These are phyloP conservation scores for Nasonovia ribisnigri DNA, from an alignment of 2,888 invertebrate genomes.

Conservation along the genomic window DNA sequence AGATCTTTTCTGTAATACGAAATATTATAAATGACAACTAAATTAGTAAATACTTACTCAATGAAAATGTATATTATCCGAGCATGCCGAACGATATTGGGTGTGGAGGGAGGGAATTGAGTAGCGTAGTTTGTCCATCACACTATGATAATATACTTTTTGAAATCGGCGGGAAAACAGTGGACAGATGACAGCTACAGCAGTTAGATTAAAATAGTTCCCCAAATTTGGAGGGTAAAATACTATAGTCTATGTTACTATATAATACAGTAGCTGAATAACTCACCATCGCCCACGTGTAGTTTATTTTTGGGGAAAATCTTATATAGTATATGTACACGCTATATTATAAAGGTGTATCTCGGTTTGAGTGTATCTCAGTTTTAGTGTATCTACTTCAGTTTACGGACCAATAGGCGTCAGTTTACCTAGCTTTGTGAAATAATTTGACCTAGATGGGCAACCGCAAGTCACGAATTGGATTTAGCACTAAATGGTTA, in stretches of 20 bases:
- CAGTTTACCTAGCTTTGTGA: too few species aligned
- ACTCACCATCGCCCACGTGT: too few species aligned
- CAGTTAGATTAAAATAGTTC: neutral
- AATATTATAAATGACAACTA: neutral
- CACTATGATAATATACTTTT: neutral
- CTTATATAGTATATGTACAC: too few species aligned
- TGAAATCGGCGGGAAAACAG: neutral
- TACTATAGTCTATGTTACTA: neutral
- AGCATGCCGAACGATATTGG: neutral
- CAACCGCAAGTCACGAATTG: too few species aligned
- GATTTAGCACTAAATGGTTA: too few species aligned
- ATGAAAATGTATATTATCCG: neutral
- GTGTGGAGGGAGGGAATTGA: too few species aligned
- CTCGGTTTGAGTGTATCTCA: too few species aligned
- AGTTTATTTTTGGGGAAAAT: too few species aligned
- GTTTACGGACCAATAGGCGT: too few species aligned
- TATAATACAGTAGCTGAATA: neutral
- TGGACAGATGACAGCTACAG: neutral
- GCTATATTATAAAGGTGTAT: too few species aligned
- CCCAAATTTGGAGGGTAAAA: neutral
- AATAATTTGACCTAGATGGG: too few species aligned
- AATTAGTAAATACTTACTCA: neutral
- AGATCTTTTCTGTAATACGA: neutral
- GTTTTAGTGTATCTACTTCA: too few species aligned
- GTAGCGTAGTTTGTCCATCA: neutral